These are phyloP conservation scores for Zoanthus sansibaricus DNA, from an alignment of 92 coral and sea anemone genomes.

Conservation along the genomic window DNA sequence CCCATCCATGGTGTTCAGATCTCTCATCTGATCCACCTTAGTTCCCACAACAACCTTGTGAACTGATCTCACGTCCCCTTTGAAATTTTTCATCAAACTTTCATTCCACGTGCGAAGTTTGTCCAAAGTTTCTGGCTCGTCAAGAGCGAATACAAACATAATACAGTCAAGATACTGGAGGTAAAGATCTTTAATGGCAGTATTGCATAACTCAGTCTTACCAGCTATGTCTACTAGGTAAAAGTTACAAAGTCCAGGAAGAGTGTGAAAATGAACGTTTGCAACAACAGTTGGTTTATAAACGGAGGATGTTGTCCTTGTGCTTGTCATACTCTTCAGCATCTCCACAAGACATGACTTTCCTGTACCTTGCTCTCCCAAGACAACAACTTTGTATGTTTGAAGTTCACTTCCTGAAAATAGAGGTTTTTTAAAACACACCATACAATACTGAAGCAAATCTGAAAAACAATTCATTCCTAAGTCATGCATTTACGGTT, in stretches of 20 bases:
- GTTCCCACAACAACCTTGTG: slow-evolving; percentile 74
- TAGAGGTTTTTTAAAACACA: background rate
- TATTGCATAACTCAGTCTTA: slow-evolving; percentile 15
- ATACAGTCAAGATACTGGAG: slow-evolving; percentile 65
- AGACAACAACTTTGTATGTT: slow-evolving; percentile 65
- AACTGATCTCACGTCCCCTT: slow-evolving; percentile 47
- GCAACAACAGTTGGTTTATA: slow-evolving; percentile 70
- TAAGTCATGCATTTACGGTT: background rate
- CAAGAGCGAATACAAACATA: slow-evolving; percentile 70
- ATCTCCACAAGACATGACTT: slow-evolving; percentile 65
- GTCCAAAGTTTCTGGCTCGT: slow-evolving; percentile 66
- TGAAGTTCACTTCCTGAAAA: slow-evolving; percentile 13
- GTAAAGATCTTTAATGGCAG: slow-evolving; percentile 44
- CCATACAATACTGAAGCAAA: background rate
- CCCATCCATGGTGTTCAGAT: background rate
- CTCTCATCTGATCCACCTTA: slow-evolving; percentile 59
- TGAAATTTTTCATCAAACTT: slow-evolving; percentile 31
- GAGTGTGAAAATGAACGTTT: slow-evolving; percentile 44
- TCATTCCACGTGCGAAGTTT: slow-evolving; percentile 64
- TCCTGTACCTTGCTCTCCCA: slow-evolving; percentile 79
- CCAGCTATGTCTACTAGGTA: slow-evolving; percentile 76
- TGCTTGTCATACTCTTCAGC: slow-evolving; percentile 24
- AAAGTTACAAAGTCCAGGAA: slow-evolving; percentile 58
- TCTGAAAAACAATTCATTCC: background rate
- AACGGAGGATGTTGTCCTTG: slow-evolving; percentile 37